Percentiles rank a stretch among this genome's conserved stretches.
These are phyloP conservation scores for Mungos mungo DNA, from an alignment of 2,113 vertebrate genomes.

Conservation along the genomic window DNA sequence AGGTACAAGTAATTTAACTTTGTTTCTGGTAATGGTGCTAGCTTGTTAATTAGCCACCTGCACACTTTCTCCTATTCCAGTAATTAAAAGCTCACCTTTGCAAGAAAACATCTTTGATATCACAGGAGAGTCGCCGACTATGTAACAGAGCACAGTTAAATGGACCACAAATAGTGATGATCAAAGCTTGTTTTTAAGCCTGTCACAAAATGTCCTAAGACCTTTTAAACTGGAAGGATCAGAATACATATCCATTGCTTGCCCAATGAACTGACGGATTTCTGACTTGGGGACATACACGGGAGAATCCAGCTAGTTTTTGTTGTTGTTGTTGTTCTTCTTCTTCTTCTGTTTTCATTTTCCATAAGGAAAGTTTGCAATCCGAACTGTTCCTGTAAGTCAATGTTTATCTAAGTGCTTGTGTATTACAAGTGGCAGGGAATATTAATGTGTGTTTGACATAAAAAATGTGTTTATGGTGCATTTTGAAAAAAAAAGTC, in stretches of 20 bases:
- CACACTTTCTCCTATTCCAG: not conserved
- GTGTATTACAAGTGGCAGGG: not conserved
- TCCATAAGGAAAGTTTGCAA: not conserved
- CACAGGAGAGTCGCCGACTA: not conserved
- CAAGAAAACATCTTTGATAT: not conserved
- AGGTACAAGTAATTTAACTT: not conserved
- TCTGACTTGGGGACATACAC: not conserved
- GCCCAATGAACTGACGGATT: not conserved
- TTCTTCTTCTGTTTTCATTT: not conserved
- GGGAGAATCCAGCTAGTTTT: not conserved
- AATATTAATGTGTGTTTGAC: not conserved
- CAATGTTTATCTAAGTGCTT: not conserved
- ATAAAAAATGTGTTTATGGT: not conserved
- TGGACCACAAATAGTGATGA: not conserved
- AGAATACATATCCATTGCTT: not conserved
- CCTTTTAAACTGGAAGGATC: not conserved
- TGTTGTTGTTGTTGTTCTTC: not conserved
- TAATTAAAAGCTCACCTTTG: constrained; percentile 27
- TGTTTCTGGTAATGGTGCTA: not conserved
- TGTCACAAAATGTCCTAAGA: not conserved
- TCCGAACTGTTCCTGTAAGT: not conserved
- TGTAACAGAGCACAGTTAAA: not conserved
- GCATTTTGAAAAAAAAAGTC: not conserved
- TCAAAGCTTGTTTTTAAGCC: not conserved
- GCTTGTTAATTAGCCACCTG: not conserved